Evolutionary conservation across 1,140 invertebrate species (phyloP).

Genomic region (Lethrus apterus): DNA sequence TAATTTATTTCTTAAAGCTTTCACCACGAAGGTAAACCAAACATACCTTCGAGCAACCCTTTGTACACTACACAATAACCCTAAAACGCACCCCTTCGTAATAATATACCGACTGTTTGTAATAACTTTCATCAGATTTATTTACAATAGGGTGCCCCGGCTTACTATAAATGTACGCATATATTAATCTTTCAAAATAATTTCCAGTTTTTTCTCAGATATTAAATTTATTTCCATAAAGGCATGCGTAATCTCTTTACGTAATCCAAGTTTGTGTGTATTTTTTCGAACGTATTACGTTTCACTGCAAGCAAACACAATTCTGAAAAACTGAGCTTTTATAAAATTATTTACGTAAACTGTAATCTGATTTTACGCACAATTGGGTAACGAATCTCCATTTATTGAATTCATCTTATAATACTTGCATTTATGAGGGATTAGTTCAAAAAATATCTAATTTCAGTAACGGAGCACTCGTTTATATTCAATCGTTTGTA

Average conservation of each 20-base stretch:
- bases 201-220: constrained; percentile 6
- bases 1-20: constrained; percentile 14
- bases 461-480: too few relatives aligned
- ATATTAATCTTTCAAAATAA: constrained; percentile 1
- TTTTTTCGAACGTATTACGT: neutral
- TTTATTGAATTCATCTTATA: constrained; percentile 6
- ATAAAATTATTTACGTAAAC: constrained; percentile 3
- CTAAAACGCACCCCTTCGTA: constrained; percentile 12
- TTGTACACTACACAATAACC: constrained; percentile 2
- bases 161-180: constrained; percentile 3
- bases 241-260: constrained; percentile 6
- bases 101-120: constrained; percentile 9
- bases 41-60: constrained; percentile 10
- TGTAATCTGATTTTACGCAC: constrained; percentile 13
- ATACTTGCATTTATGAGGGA: neutral
- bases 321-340: constrained; percentile 1
- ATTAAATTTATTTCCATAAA: constrained; percentile 9
- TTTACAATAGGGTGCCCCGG: constrained; percentile 2
- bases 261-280: neutral
- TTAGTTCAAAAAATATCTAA: constrained; percentile 11
- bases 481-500: too few relatives aligned
- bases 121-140: constrained; percentile 13
- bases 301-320: neutral
- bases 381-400: constrained; percentile 5
- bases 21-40: constrained; percentile 11